A percentile compares a stretch with the other conserved stretches of the same genome.
These are phyloP conservation scores for Drosophila biarmipes DNA, from an alignment of 1,140 invertebrate genomes.

Conservation along the genomic window DNA sequence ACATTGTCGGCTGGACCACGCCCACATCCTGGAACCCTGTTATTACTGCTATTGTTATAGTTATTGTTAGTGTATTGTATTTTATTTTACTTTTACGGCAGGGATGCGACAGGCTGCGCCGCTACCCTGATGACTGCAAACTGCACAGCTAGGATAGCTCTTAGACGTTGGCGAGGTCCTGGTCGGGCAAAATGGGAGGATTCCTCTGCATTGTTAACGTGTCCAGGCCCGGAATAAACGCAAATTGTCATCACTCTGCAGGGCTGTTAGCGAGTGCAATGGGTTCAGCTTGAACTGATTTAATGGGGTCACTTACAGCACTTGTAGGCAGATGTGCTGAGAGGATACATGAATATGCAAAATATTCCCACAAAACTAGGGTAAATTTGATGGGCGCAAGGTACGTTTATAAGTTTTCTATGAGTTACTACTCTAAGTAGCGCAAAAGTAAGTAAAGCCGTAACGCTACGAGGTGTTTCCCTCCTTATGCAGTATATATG, in stretches of 20 bases:
- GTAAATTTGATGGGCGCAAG: too few relatives aligned
- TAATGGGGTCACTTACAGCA: neutral
- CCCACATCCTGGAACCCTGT: slow-evolving; percentile 47
- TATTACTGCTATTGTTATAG: slow-evolving; percentile 69
- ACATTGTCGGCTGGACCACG: neutral
- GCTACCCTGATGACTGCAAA: slow-evolving; percentile 13
- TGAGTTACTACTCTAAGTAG: too few relatives aligned
- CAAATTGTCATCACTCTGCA: slow-evolving; percentile 9
- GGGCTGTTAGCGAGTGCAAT: neutral
- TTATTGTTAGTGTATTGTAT: slow-evolving; percentile 71
- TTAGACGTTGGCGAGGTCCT: neutral
- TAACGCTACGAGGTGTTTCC: too few relatives aligned
- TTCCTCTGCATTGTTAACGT: slow-evolving; percentile 5
- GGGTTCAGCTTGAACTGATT: slow-evolving; percentile 9
- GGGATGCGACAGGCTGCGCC: slow-evolving; percentile 20
- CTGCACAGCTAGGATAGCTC: slow-evolving; percentile 19
- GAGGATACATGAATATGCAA: too few relatives aligned
- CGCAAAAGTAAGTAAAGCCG: too few relatives aligned
- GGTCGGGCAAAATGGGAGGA: neutral
- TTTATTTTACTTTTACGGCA: slow-evolving; percentile 66
- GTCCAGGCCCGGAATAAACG: slow-evolving; percentile 18
- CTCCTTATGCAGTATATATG: too few relatives aligned
- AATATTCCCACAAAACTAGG: too few relatives aligned
- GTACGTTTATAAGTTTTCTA: too few relatives aligned
- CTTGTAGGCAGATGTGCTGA: neutral